Evolutionary conservation across 2,888 invertebrate species (phyloP).

Genomic region (Ryuthela nishihirai): DNA sequence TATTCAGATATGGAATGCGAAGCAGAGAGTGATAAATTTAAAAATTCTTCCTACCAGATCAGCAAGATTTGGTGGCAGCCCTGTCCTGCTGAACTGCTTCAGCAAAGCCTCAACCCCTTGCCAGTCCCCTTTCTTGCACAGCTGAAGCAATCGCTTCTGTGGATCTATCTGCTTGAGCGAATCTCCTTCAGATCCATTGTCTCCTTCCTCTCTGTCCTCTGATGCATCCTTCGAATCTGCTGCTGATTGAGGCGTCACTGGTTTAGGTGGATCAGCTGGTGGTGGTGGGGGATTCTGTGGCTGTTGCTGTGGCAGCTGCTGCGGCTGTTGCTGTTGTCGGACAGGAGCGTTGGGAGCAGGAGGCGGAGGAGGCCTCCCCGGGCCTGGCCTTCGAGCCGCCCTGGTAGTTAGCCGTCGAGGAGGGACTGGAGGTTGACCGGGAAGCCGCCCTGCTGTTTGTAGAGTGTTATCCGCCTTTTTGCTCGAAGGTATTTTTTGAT

Average conservation of each 20-base stretch:
- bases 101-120: slow-evolving; percentile 40
- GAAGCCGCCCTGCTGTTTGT: not conserved
- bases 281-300: slow-evolving; percentile 2
- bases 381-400: slow-evolving; percentile 11
- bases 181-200: not conserved
- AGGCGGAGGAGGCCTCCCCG: slow-evolving; percentile 7
- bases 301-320: slow-evolving; percentile 4
- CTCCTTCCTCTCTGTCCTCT: slow-evolving; percentile 8
- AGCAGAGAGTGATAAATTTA: too few relatives aligned
- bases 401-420: slow-evolving; percentile 14
- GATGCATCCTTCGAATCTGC: slow-evolving; percentile 12
- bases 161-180: slow-evolving; percentile 10
- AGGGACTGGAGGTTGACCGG: slow-evolving; percentile 24
- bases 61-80: slow-evolving; percentile 13
- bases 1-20: too few relatives aligned
- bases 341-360: too few relatives aligned
- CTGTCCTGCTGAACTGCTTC: slow-evolving; percentile 38
- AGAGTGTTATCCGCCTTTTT: slow-evolving; percentile 8
- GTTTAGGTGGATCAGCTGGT: not conserved
- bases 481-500: not conserved
- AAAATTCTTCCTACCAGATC: slow-evolving; percentile 24
- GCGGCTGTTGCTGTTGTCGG: too few relatives aligned
- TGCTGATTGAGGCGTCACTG: slow-evolving; percentile 8
- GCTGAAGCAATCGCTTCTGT: slow-evolving; percentile 5
- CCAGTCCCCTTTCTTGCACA: slow-evolving; percentile 41